phyloP scores from a whole-genome alignment of 2,888 invertebrate genomes.

The Sinohyriopsis cumingii region DNA sequence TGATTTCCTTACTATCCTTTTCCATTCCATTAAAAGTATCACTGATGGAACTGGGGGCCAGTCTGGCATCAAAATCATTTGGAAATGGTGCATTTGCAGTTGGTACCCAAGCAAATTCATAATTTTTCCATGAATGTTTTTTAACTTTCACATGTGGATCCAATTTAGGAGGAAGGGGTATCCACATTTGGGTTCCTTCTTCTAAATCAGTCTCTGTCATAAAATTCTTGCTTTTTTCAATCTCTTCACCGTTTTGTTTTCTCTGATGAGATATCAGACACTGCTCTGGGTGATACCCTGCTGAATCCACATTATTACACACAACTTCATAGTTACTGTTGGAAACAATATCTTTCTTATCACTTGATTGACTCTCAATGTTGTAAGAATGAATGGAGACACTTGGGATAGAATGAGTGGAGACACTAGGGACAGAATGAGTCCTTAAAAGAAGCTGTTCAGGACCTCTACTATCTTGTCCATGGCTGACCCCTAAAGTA shows the following conservation, averaged over 20 bases:
- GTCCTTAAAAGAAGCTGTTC: no score
- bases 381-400: no score
- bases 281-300: no score
- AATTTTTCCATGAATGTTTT: constrained; percentile 8
- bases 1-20: background rate
- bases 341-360: no score
- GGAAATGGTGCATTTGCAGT: constrained; percentile 56
- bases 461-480: no score
- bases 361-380: no score
- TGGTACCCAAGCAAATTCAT: constrained; percentile 51
- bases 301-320: no score
- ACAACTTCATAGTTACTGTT: no score
- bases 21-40: background rate
- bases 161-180: constrained; percentile 41
- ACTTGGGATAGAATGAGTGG: no score
- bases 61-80: constrained; percentile 46
- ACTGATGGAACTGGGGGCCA: background rate
- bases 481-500: no score
- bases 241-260: background rate
- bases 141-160: constrained; percentile 8
- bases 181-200: constrained; percentile 16
- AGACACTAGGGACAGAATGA: no score
- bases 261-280: no score
- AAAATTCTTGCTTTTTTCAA: background rate
- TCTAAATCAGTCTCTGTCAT: background rate